Base-by-base conservation (phyloP, 2,888 invertebrate species). In the Pheosia tremula region DNA sequence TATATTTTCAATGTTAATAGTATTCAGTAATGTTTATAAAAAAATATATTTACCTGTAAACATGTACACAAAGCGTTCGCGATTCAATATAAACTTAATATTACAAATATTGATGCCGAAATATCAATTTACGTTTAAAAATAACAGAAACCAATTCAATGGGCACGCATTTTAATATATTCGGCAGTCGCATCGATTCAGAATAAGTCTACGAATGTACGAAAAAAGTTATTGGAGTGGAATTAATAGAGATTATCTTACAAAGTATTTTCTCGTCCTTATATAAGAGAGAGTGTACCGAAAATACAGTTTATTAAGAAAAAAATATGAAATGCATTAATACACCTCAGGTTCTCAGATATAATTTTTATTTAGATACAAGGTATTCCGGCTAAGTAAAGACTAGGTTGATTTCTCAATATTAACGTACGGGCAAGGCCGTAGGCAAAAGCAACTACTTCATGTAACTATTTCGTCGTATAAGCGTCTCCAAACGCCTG, bases 111-210 rank as follows among this genome's bases (percentile, higher is more conserved):
- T 62, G 64, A 64, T 62, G 64, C 59, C 10, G 53, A 52, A 39
- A 64, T 63, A 62, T 63, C 57, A 58, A 59, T 63, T 49, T 7
- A 50, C 38, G 50, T 61, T 38, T 61, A 66, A 66, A 68, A 66
- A 67, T 67, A 64, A 61, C 56, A 49, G 64, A 55, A 66, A 60
- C 53, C 54, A 49, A 61, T 58, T 62, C 56, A 64, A 62, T 62
- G 45, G 66, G 55, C 43, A 59, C 57, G 43, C 58, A 50, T 57
- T 58, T 58, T 60, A 57, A 54, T 58, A 63, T 24, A 41, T 55
- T 49, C 56, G 36, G 11, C 36, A 36, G 39, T 38, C n/a, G n/a
- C 45, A 45, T 36, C 56, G n/a, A 45, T 9, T 45, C 41, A 45
- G 43, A 56, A 10, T 56, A 13, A 24, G 38, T 49, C 45, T 41